A percentile compares a stretch with the other conserved stretches of the same genome.
These are phyloP conservation scores for Potorous gilbertii DNA, from an alignment of 2,797 vertebrate species.

Conservation along the genomic window DNA sequence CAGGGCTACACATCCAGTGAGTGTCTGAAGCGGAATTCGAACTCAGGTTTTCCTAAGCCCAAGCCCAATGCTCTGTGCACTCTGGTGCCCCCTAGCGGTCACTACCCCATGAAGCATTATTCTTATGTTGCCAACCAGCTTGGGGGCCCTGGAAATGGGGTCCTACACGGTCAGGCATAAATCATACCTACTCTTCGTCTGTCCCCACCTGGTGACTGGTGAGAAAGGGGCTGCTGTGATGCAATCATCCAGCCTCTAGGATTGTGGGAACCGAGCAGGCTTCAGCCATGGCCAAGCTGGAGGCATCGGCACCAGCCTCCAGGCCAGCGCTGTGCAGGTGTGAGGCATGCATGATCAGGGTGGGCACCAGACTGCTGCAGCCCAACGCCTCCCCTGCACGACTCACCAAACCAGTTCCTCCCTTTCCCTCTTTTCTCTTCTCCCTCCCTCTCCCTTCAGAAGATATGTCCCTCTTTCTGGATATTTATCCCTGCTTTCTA, in stretches of 20 bases:
- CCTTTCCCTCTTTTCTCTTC: neutral
- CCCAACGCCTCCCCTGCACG: no score
- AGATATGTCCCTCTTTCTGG: neutral
- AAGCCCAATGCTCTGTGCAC: neutral
- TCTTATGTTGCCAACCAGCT: neutral
- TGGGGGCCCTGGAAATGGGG: neutral
- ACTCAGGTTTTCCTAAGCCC: neutral
- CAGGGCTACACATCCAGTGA: neutral
- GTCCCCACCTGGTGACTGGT: neutral
- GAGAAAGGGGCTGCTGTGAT: no score
- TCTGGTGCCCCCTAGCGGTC: neutral
- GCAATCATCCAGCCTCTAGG: no score
- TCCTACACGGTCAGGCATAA: neutral
- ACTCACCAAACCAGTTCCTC: neutral
- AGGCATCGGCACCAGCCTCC: neutral
- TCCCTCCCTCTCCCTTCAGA: neutral
- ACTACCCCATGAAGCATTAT: neutral
- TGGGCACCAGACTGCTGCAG: neutral
- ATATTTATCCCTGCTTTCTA: neutral
- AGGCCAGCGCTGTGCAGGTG: no score
- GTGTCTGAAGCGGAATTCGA: neutral
- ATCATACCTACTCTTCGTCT: fast-evolving
- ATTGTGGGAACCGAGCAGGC: no score
- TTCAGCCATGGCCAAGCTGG: neutral
- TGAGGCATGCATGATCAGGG: neutral